These are phyloP conservation scores for Aix galericulata DNA, from an alignment of 2,113 vertebrate genomes.

Conservation along the genomic window DNA sequence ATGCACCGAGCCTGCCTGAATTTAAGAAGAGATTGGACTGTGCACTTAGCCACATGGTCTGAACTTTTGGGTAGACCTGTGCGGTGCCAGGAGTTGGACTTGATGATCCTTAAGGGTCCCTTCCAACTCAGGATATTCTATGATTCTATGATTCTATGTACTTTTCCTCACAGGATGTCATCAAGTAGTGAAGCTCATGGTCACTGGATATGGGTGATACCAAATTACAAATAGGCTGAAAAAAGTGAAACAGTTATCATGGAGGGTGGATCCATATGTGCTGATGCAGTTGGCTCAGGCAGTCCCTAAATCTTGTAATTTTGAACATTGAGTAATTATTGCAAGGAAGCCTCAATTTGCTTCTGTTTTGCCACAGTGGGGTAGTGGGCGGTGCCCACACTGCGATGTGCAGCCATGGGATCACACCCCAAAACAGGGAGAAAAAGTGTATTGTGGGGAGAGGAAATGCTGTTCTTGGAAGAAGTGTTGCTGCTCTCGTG, in stretches of 20 bases:
- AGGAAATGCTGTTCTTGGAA: not conserved
- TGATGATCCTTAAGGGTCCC: too few relatives aligned
- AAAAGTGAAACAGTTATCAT: not conserved
- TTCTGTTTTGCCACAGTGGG: not conserved
- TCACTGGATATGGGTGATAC: too few relatives aligned
- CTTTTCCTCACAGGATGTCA: not conserved
- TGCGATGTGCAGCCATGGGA: fast-evolving
- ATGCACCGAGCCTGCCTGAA: too few relatives aligned
- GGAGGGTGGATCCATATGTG: not conserved
- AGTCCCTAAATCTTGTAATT: not conserved
- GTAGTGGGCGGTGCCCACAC: not conserved
- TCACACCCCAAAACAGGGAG: not conserved
- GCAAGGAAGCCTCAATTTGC: not conserved
- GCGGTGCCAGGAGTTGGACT: too few relatives aligned
- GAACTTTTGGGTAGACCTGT: too few relatives aligned
- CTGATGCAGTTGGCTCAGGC: not conserved
- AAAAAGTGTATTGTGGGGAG: not conserved
- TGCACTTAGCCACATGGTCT: too few relatives aligned
- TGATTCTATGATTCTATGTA: too few relatives aligned
- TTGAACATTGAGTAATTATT: not conserved
- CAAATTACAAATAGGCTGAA: not conserved
- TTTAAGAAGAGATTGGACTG: too few relatives aligned
- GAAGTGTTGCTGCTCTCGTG: not conserved
- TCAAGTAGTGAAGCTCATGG: not conserved
- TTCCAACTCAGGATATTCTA: too few relatives aligned